Evolutionary conservation across 2,797 vertebrate species (phyloP), one percentile per base, ranked within the genome.

Genomic region (Cyprinodon diabolis): DNA sequence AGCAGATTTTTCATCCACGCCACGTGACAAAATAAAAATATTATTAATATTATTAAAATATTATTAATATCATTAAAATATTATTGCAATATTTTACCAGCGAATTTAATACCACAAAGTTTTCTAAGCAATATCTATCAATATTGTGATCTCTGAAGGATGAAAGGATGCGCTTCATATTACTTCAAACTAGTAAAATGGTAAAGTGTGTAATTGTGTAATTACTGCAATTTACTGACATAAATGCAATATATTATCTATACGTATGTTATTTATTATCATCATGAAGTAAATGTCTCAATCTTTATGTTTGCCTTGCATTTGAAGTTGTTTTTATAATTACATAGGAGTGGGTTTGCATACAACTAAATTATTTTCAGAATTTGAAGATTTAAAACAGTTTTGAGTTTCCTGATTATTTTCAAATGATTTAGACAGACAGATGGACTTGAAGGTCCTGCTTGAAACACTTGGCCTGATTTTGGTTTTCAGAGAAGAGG

Each of bases 401-500:
- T 60, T 8, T 40, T 19, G 21, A 60, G 8, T 21, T 12, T 45
- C 17, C 9, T 55, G 7, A 21, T 9, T 19, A 52, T 37, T 60
- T 60, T 60, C 13, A 60, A 3, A 37, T 35, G 37, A 14, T 37
- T 60, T 17, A 60, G 8, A 37, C 17, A 37, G 14, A 35, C n/a
- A 19, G 12, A 65, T 13, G 40, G 35, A 45, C 40, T 73, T 49
- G 69, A 72, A 83, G 82, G 85, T 85, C 82, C 76, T 63, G 43
- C 58, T 56, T 71, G 56, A 78, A 73, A 81, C 55, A 57, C 77
- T 51, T 68, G 68, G 68, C 75, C 84, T 76, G 80, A 77, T 74
- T 69, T 86, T 68, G 72, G 30, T 83, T 82, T 79, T 72, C 49
- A 76, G 37, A 68, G 66, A 58, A 86, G 78, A 89, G 84, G 76